Conservation (phyloP, 2,113 vertebrate genomes). For the Opisthocomus hoazin region DNA sequence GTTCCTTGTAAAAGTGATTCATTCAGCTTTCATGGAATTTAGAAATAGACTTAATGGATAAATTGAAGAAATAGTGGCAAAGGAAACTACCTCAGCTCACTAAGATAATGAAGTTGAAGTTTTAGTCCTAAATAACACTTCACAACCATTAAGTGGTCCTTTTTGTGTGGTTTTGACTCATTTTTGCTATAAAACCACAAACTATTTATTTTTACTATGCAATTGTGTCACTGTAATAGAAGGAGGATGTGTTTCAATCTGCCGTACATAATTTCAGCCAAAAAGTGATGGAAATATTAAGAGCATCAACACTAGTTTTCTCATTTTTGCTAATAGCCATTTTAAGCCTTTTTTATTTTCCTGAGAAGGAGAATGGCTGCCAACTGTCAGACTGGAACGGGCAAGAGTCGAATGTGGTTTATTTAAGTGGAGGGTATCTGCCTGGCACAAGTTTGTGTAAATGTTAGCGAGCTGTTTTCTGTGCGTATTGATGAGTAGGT, state of each 20-base stretch:
- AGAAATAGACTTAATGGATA: not conserved
- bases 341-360: not conserved
- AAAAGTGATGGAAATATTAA: not conserved
- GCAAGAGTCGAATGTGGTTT: not conserved
- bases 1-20: not conserved
- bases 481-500: not conserved
- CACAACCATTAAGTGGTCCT: not conserved
- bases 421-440: not conserved
- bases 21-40: not conserved
- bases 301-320: not conserved
- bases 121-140: conserved; percentile 2
- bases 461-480: not conserved
- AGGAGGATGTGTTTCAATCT: not conserved
- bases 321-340: not conserved
- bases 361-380: not conserved
- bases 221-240: not conserved
- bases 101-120: not conserved
- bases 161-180: conserved; percentile 23
- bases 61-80: not conserved
- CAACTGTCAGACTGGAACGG: not conserved
- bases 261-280: not conserved
- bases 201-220: not conserved
- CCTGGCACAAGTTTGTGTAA: not conserved
- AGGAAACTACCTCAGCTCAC: not conserved
- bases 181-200: not conserved